Percentiles rank a stretch among this genome's conserved stretches.
phyloP scores from a whole-genome alignment of 2,888 invertebrate genomes.

The Halictus quadricinctus region DNA sequence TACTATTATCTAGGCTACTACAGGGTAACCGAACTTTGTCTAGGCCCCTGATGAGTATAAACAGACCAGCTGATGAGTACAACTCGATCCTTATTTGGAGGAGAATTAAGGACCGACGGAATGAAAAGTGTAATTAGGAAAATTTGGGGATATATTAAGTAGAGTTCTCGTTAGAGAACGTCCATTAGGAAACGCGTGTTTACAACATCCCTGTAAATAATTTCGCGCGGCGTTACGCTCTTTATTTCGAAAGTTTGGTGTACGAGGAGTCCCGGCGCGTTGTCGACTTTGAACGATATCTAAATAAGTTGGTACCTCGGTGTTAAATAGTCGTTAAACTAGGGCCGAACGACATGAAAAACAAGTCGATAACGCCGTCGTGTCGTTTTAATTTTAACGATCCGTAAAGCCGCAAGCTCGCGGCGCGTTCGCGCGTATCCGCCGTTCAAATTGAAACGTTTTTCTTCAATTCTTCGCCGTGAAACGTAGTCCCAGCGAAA shows the following conservation, averaged over 20 bases:
- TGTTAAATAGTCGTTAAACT: constrained; percentile 10
- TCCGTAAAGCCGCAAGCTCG: neutral
- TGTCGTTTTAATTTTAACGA: neutral
- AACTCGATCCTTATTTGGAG: no score
- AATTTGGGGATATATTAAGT: constrained; percentile 12
- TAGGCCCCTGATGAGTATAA: no score
- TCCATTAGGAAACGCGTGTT: neutral
- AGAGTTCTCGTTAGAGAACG: neutral
- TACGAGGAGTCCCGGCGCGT: neutral
- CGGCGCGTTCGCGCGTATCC: neutral
- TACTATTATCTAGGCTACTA: no score
- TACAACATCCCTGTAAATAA: constrained; percentile 7
- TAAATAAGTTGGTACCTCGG: constrained; percentile 36
- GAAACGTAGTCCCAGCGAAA: neutral
- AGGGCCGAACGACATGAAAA: neutral
- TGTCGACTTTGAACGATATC: constrained; percentile 26
- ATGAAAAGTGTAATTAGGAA: neutral
- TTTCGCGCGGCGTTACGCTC: neutral
- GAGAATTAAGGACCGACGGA: no score
- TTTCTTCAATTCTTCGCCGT: neutral
- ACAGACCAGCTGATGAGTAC: no score
- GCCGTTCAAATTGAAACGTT: no score
- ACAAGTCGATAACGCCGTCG: neutral
- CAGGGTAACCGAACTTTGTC: no score
- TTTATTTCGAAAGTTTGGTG: constrained; percentile 28